Evolutionary conservation across 2,113 vertebrate species (phyloP).

Genomic region (Electrona antarctica): DNA sequence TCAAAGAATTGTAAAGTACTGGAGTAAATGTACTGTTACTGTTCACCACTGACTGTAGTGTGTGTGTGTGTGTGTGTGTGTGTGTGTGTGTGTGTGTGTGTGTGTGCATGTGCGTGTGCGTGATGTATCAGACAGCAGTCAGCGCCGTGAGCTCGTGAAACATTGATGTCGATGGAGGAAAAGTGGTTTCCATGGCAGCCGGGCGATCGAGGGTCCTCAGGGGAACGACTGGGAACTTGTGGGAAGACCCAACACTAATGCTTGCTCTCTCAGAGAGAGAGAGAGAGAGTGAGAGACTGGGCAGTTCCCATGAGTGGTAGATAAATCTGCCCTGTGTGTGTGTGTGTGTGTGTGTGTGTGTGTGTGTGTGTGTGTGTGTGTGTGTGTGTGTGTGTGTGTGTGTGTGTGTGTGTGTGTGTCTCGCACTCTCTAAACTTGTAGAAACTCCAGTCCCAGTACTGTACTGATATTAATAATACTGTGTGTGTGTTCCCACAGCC

Average conservation of each 20-base stretch:
- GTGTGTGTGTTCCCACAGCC: neutral
- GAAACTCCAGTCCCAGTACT: no score
- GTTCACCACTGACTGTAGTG: no score
- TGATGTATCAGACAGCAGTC: slow-evolving; percentile 41
- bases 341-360: neutral
- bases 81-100: neutral
- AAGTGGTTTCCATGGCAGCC: slow-evolving; percentile 56
- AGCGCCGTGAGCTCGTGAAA: slow-evolving; percentile 45
- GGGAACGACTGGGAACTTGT: slow-evolving; percentile 25
- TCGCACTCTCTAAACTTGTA: no score
- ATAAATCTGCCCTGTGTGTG: neutral
- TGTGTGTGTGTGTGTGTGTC: neutral
- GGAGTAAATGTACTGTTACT: no score
- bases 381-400: neutral
- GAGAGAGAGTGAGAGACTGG: no score
- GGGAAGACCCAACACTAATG: slow-evolving; percentile 2
- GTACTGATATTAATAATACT: no score
- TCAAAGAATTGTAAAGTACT: no score
- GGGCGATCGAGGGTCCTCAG: slow-evolving; percentile 32
- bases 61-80: neutral
- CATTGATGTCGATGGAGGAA: slow-evolving; percentile 34
- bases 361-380: neutral
- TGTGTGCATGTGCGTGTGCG: neutral
- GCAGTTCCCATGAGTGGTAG: no score
- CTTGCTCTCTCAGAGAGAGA: neutral